These are phyloP conservation scores for Drosophila ezoana DNA, from an alignment of 2,888 invertebrate species.

Conservation along the genomic window DNA sequence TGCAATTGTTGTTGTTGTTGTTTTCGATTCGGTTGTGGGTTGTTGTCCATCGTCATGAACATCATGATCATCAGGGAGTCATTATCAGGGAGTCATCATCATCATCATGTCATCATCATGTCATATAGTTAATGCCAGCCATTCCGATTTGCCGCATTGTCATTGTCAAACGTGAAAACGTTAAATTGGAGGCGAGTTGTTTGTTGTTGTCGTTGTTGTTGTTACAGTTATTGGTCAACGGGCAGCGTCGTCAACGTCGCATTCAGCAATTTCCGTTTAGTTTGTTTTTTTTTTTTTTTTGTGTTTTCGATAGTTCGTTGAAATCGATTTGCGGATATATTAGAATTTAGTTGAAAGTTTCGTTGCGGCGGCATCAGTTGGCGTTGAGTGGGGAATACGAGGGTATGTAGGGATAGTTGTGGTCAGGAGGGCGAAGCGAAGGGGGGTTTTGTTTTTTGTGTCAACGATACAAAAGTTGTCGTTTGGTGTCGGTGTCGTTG, in stretches of 20 bases:
- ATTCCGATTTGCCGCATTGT: constrained; percentile 36
- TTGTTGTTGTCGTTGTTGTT: constrained; percentile 23
- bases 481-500: constrained; percentile 69
- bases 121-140: constrained; percentile 56
- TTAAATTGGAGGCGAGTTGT: constrained; percentile 20
- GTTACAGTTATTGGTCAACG: constrained; percentile 31
- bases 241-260: constrained; percentile 61
- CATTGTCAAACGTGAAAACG: constrained; percentile 30
- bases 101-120: constrained; percentile 5
- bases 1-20: constrained; percentile 31
- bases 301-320: constrained; percentile 46
- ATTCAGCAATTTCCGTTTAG: constrained; percentile 74
- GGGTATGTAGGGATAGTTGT: neutral
- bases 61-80: neutral
- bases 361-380: constrained; percentile 48
- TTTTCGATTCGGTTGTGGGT: constrained; percentile 17
- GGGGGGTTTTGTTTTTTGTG: constrained; percentile 22
- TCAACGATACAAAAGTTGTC: constrained; percentile 58
- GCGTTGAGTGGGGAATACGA: constrained; percentile 27
- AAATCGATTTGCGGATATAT: constrained; percentile 77
- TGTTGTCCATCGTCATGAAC: constrained; percentile 14
- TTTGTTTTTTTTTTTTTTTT: constrained; percentile 33
- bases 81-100: neutral
- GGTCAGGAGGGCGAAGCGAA: neutral
- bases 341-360: constrained; percentile 66